phyloP scores from a whole-genome alignment of 2,797 vertebrate genomes.

The Melanogrammus aeglefinus region DNA sequence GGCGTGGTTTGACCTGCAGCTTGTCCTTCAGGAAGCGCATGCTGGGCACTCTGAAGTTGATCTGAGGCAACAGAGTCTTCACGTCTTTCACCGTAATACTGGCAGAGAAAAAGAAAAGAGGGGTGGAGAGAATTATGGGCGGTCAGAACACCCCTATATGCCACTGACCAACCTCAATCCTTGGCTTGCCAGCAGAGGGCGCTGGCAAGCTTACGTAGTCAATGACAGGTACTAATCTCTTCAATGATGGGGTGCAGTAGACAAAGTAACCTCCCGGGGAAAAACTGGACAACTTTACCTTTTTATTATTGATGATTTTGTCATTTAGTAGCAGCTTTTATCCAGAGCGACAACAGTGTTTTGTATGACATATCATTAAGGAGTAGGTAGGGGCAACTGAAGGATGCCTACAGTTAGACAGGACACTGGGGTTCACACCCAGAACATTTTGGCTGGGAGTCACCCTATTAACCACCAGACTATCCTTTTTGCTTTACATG shows the following conservation, averaged over 20 bases:
- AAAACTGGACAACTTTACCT: neutral
- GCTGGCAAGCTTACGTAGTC: neutral
- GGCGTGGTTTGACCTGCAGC: constrained; percentile 55
- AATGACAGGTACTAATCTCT: neutral
- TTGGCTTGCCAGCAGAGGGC: constrained; percentile 34
- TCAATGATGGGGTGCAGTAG: constrained; percentile 11
- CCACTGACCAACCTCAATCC: neutral
- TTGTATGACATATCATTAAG: neutral
- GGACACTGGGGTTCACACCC: neutral
- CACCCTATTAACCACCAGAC: neutral
- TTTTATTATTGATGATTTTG: neutral
- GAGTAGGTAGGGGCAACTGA: neutral
- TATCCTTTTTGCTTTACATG: neutral
- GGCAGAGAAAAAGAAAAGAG: constrained; percentile 6
- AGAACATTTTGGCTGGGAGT: neutral
- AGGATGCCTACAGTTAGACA: neutral
- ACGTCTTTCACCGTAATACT: constrained; percentile 72
- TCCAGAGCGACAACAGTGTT: neutral
- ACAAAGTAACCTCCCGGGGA: neutral
- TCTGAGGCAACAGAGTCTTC: constrained; percentile 65
- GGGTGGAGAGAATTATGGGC: neutral
- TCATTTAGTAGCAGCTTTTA: neutral
- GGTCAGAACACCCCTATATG: neutral
- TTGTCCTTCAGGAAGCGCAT: constrained; percentile 73
- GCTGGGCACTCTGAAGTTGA: constrained; percentile 72